Conservation (phyloP, 2,888 invertebrate genomes). For the Holacanthella duospinosa region DNA sequence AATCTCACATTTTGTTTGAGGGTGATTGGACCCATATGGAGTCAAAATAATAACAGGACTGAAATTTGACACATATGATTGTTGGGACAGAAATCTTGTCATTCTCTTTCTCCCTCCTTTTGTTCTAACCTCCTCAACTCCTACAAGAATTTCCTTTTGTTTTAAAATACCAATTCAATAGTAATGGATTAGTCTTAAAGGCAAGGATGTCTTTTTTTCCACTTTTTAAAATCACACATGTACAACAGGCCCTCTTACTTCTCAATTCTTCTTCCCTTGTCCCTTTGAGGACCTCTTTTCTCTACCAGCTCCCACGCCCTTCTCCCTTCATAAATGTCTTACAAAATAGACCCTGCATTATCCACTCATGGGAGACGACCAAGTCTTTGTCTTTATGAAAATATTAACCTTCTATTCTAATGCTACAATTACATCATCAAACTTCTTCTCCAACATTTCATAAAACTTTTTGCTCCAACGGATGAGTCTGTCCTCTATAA, state of each 20-base stretch:
- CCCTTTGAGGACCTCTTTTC: not conserved
- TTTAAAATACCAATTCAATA: not conserved
- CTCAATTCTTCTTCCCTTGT: not conserved
- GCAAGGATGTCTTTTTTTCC: not conserved
- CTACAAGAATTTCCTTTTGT: not conserved
- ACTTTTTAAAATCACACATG: constrained; percentile 12
- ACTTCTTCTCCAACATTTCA: no score
- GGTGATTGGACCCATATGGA: constrained; percentile 23
- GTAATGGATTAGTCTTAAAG: not conserved
- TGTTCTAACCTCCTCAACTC: not conserved
- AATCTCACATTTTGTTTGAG: constrained; percentile 10
- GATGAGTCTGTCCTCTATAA: no score
- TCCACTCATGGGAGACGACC: no score
- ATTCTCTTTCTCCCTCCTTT: not conserved
- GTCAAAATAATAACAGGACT: constrained; percentile 10
- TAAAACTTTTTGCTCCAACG: no score
- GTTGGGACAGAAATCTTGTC: not conserved
- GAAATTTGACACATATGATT: constrained; percentile 19
- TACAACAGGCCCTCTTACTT: constrained; percentile 13
- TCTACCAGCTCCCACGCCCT: not conserved
- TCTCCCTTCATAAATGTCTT: no score
- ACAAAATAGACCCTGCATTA: no score
- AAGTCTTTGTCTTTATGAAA: no score
- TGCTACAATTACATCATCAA: no score
- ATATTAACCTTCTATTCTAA: no score